Percentiles rank a stretch among this genome's conserved stretches.
Conservation (phyloP, 2,113 vertebrate genomes). For the Neogobius melanostomus region DNA sequence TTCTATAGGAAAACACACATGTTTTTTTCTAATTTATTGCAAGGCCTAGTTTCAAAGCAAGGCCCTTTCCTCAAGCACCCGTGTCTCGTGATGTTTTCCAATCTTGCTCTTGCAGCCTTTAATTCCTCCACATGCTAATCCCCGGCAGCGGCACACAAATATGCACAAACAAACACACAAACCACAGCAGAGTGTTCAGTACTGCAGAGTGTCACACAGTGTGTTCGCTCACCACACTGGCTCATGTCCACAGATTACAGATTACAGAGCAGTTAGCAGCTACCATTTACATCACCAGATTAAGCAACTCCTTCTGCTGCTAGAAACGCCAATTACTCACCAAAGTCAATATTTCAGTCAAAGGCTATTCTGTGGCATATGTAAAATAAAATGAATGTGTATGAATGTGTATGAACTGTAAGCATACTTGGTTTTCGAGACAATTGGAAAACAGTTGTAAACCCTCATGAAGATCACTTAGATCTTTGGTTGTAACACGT, state of each 20-base stretch:
- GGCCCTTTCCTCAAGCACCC: not conserved
- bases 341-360: not conserved
- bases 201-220: constrained; percentile 12
- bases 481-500: no score
- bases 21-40: no score
- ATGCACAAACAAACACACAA: constrained; percentile 45
- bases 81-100: constrained; percentile 7
- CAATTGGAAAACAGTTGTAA: no score
- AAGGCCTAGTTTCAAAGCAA: not conserved
- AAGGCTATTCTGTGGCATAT: no score
- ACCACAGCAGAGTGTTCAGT: constrained; percentile 43
- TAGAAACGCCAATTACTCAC: not conserved
- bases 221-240: constrained; percentile 25
- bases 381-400: no score
- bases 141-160: constrained; percentile 8
- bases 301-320: constrained; percentile 26
- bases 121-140: constrained; percentile 30
- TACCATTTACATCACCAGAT: constrained; percentile 38
- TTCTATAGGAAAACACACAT: no score
- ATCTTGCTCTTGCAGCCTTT: constrained; percentile 13
- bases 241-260: constrained; percentile 29
- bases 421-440: no score
- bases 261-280: constrained; percentile 9
- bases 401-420: no score
- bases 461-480: no score